phyloP scores from a whole-genome alignment of 2,797 vertebrate species.

The Varecia variegata region DNA sequence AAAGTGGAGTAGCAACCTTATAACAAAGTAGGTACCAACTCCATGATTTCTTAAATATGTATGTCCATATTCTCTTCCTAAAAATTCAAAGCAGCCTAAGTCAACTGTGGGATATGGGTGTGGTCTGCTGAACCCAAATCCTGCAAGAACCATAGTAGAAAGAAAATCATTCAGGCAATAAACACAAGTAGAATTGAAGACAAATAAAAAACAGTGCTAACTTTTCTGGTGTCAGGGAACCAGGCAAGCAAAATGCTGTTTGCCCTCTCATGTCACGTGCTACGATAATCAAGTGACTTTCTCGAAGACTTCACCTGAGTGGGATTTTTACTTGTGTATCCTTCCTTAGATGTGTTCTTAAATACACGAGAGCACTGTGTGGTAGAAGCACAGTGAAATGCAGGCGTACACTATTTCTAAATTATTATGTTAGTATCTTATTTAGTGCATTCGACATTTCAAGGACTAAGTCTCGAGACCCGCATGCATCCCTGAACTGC shows the following conservation, averaged over 20 bases:
- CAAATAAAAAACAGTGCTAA: background rate
- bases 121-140: background rate
- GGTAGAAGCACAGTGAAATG: background rate
- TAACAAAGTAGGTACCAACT: background rate
- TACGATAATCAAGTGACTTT: background rate
- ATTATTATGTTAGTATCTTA: background rate
- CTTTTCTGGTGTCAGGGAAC: background rate
- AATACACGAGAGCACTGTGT: rapidly evolving
- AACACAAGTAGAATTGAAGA: background rate
- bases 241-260: background rate
- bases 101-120: background rate
- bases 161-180: background rate
- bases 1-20: background rate
- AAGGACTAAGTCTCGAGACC: background rate
- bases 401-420: background rate
- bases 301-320: background rate
- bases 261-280: background rate
- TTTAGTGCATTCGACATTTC: background rate
- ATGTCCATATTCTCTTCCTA: background rate
- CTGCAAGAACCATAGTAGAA: background rate
- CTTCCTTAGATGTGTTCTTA: background rate
- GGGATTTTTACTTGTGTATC: background rate
- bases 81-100: background rate
- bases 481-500: background rate
- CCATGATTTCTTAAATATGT: background rate